Percentiles rank a stretch among this genome's conserved stretches.
These are phyloP conservation scores for Dolomedes plantarius DNA, from an alignment of 2,888 invertebrate genomes.

Conservation along the genomic window DNA sequence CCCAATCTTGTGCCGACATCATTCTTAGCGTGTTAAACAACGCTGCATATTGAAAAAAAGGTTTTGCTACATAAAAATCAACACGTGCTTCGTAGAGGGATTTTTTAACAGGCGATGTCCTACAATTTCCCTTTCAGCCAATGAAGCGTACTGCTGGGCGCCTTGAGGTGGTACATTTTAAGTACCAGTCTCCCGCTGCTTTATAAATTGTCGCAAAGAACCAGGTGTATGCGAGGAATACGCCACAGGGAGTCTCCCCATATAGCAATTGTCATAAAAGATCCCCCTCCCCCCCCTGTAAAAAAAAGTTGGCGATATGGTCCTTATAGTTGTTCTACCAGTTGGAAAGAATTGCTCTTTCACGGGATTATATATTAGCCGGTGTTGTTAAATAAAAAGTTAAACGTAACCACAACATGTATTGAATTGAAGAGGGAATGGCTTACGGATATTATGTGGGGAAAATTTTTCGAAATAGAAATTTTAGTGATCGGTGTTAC, in stretches of 20 bases:
- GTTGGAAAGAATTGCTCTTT: constrained; percentile 60
- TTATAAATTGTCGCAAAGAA: constrained; percentile 66
- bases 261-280: constrained; percentile 13
- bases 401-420: constrained; percentile 65
- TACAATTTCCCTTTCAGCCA: constrained; percentile 37
- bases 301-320: constrained; percentile 29
- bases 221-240: constrained; percentile 56
- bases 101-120: constrained; percentile 32
- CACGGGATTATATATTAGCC: constrained; percentile 67
- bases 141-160: constrained; percentile 18
- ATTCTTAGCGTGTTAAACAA: background rate
- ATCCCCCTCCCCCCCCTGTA: background rate
- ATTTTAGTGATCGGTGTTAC: constrained; percentile 30
- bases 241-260: constrained; percentile 42
- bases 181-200: constrained; percentile 61
- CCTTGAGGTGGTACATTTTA: constrained; percentile 51
- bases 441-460: constrained; percentile 40
- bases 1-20: background rate
- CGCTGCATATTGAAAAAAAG: background rate
- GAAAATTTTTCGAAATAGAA: constrained; percentile 26
- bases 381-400: constrained; percentile 69
- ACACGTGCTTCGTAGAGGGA: constrained; percentile 43
- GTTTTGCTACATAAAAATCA: constrained; percentile 18
- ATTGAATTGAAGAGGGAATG: constrained; percentile 53
- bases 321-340: constrained; percentile 58